Conservation (phyloP, 2,113 vertebrate species). For the Mugil cephalus region DNA sequence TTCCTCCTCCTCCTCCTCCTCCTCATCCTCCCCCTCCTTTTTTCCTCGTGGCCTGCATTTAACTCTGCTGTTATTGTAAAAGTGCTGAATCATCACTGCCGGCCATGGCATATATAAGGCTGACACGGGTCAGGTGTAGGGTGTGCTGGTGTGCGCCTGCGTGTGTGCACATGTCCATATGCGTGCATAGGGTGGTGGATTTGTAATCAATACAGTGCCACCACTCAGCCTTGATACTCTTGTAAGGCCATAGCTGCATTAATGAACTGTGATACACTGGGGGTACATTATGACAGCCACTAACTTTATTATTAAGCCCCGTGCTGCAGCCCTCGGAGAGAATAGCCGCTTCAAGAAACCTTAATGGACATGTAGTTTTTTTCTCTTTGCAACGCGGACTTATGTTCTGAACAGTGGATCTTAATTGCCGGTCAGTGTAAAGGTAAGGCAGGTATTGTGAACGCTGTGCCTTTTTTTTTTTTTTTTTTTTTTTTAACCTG, state of each 20-base stretch:
- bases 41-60: constrained; percentile 57
- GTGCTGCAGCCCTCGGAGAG: constrained; percentile 37
- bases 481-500: constrained; percentile 8
- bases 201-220: constrained; percentile 70
- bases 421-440: constrained; percentile 75
- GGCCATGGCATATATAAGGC: constrained; percentile 55
- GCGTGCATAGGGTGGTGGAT: constrained; percentile 38
- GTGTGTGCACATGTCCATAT: constrained; percentile 3
- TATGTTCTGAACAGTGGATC: constrained; percentile 58
- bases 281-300: constrained; percentile 73
- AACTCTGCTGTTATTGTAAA: constrained; percentile 58
- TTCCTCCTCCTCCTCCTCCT: constrained; percentile 46
- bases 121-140: constrained; percentile 65
- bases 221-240: constrained; percentile 40
- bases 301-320: constrained; percentile 78
- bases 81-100: constrained; percentile 76
- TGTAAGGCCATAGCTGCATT: constrained; percentile 65
- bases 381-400: constrained; percentile 68
- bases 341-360: constrained; percentile 62
- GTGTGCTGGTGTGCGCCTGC: constrained; percentile 26
- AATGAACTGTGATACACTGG: constrained; percentile 77
- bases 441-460: constrained; percentile 47
- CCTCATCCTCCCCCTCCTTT: constrained; percentile 39
- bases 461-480: constrained; percentile 33
- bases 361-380: constrained; percentile 70